Percentiles rank a stretch among this genome's conserved stretches.
phyloP scores from a whole-genome alignment of 2,797 vertebrate genomes.

The Gymnopithys bicolor region DNA sequence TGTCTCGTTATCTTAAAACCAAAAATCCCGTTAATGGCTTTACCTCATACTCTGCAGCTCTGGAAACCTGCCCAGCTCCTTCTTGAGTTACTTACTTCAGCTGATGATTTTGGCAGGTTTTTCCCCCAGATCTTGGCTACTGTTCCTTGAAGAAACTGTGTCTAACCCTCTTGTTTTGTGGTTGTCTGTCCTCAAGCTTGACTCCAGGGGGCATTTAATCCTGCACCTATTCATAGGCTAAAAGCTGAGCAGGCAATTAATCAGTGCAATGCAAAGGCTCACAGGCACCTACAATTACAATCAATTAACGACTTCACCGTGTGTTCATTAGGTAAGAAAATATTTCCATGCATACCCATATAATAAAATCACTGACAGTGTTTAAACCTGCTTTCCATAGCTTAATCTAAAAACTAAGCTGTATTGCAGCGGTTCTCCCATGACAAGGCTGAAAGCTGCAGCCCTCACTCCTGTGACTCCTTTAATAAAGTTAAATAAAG shows the following conservation, averaged over 20 bases:
- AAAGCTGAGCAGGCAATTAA: background rate
- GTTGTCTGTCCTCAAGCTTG: background rate
- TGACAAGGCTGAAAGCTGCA: background rate
- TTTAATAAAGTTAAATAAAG: background rate
- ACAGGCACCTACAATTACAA: background rate
- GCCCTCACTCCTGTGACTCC: fast-evolving
- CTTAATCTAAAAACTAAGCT: background rate
- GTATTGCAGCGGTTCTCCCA: background rate
- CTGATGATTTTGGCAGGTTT: conserved; percentile 53
- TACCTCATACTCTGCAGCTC: conserved; percentile 43
- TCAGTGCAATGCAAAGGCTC: background rate
- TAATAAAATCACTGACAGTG: background rate
- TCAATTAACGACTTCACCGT: background rate
- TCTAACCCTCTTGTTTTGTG: background rate
- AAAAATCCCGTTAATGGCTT: conserved; percentile 44
- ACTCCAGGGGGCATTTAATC: background rate
- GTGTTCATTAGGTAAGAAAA: conserved; percentile 21
- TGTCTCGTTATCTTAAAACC: conserved; percentile 52
- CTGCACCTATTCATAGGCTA: background rate
- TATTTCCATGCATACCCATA: background rate
- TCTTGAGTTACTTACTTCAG: conserved; percentile 66
- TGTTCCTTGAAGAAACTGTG: background rate
- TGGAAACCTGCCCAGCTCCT: conserved; percentile 39
- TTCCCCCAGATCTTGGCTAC: conserved; percentile 2
- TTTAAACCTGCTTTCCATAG: background rate